Base-by-base conservation (phyloP, 2,113 vertebrate genomes). In the Garra rufa region DNA sequence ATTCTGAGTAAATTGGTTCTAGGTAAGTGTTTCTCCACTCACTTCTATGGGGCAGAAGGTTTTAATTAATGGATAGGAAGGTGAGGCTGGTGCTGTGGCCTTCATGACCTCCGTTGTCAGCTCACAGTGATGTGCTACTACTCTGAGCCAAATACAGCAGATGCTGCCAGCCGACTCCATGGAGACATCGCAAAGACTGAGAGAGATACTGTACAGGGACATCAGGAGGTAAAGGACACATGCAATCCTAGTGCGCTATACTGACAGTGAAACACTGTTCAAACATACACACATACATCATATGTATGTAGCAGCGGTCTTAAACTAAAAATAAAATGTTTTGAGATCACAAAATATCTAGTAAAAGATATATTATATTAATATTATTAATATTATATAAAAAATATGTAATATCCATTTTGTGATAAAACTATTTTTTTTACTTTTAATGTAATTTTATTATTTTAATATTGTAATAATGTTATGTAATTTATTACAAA, bases 61-160 rank as follows among this genome's bases (percentile, higher is more conserved):
- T 82, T 82, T 82, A 82, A 71, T 82, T 82, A 71, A 82, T 82
- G 80, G 79, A 69, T 50, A 70, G 48, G 28, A 71, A 30, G 44
- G 80, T 70, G 65, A 82, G 21, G 46, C 13, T 52, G 65, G 63
- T 82, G 44, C 28, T 82, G 21, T 70, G 80, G 28, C 65, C 80
- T 19, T 24, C 46, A 55, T 82, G 65, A 46, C 80, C 80, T 41
- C 65, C 0, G 30, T 41, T 82, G 80, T 82, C 80, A 71, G 30
- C 21, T 70, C 65, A 30, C 61, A 30, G 11, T 82, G 80, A 82
- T 82, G 80, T 82, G 65, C 52, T 82, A 55, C 80, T 52, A 82
- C 34, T 6, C 28, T 52, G 28, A 82, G 80, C 80, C 80, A 82
- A 69, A 82, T 69, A 82, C 46, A 82, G 46, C 65, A 82, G 80